Percentiles rank a stretch among this genome's conserved stretches.
These are phyloP conservation scores for Tenthredo distinguenda DNA, from an alignment of 2,888 invertebrate species.

Conservation along the genomic window DNA sequence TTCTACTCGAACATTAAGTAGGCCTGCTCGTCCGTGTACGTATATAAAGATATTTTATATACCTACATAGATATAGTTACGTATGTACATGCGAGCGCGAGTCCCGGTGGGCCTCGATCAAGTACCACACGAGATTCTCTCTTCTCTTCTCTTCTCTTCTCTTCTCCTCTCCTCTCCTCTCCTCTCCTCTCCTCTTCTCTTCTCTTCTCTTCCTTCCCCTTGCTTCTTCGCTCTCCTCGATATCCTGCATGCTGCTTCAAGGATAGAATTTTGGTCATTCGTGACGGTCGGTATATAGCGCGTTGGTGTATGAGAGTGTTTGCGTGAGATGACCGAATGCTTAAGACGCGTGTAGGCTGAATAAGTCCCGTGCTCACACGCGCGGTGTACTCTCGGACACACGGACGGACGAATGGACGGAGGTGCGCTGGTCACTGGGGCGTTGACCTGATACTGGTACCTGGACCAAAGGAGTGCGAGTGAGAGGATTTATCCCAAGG, in stretches of 20 bases:
- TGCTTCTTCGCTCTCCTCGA: background rate
- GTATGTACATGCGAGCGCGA: slow-evolving; percentile 8
- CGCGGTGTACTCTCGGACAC: slow-evolving; percentile 53
- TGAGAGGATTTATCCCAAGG: slow-evolving; percentile 60
- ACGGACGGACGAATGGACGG: slow-evolving; percentile 63
- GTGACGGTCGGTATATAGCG: slow-evolving; percentile 24
- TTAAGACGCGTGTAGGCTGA: slow-evolving; percentile 53
- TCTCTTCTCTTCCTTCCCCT: background rate
- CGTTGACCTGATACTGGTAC: slow-evolving; percentile 74
- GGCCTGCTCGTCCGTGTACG: background rate
- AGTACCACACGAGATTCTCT: slow-evolving; percentile 42
- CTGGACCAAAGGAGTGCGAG: slow-evolving; percentile 73
- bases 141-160: background rate
- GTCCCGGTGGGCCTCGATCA: slow-evolving; percentile 47
- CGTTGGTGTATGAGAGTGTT: background rate
- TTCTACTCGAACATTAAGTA: background rate
- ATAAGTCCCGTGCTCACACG: slow-evolving; percentile 51
- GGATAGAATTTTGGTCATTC: slow-evolving; percentile 48
- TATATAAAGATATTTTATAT: background rate
- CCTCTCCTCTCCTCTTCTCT: background rate
- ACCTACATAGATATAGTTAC: background rate
- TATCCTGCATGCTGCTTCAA: background rate
- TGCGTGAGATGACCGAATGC: slow-evolving; percentile 40
- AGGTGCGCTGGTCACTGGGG: slow-evolving; percentile 76
- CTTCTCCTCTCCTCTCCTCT: background rate